phyloP scores from a whole-genome alignment of 1,140 invertebrate species.

The Tetragonula clypearis region DNA sequence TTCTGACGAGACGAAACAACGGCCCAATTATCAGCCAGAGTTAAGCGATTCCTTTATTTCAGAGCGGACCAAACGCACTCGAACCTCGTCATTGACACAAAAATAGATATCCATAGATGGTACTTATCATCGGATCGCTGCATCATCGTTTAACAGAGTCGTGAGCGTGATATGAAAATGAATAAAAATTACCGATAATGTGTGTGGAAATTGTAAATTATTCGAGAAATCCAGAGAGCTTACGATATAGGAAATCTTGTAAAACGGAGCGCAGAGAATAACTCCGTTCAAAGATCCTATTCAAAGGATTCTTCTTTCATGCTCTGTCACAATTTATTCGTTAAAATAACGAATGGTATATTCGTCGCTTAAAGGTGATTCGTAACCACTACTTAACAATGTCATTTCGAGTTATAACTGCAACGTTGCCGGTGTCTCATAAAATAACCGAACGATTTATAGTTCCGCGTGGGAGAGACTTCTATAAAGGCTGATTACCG shows the following conservation, averaged over 20 bases:
- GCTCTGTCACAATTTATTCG: not conserved
- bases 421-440: constrained; percentile 26
- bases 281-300: not conserved
- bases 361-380: not conserved
- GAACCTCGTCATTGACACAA: not conserved
- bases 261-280: not conserved
- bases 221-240: not conserved
- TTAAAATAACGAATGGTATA: not conserved
- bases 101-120: constrained; percentile 1
- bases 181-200: no score
- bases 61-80: not conserved
- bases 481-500: constrained; percentile 35
- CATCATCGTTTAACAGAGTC: not conserved
- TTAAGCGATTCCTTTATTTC: not conserved
- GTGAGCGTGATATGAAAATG: not conserved
- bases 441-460: constrained; percentile 38
- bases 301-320: not conserved
- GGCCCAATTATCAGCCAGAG: not conserved
- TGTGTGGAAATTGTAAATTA: no score
- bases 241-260: not conserved
- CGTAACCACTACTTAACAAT: not conserved
- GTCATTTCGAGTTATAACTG: not conserved
- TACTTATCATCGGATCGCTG: not conserved
- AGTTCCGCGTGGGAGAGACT: constrained; percentile 43
- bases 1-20: not conserved